phyloP scores from a whole-genome alignment of 2,113 vertebrate genomes.

The Mohoua ochrocephala region DNA sequence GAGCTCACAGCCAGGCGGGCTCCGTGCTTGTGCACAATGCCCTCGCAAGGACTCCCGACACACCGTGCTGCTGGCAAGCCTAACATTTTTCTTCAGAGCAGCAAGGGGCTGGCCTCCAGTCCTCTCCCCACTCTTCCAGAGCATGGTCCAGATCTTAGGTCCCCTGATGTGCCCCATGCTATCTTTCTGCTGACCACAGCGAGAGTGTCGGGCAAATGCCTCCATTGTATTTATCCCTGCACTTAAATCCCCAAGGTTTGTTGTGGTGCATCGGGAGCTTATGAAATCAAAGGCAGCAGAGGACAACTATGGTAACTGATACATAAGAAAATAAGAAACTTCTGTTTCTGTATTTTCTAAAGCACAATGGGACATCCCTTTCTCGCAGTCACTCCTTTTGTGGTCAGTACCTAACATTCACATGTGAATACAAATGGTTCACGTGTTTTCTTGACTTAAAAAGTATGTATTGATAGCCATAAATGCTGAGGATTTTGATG shows the following conservation, averaged over 20 bases:
- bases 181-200: not conserved
- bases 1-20: fast-evolving
- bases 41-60: not conserved
- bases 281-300: not conserved
- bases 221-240: not conserved
- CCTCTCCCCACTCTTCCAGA: not conserved
- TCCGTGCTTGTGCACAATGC: not conserved
- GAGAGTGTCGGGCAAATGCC: not conserved
- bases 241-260: not conserved
- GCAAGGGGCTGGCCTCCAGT: not conserved
- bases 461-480: not conserved
- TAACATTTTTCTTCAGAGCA: not conserved
- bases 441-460: not conserved
- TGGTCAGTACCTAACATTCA: not conserved
- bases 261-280: not conserved
- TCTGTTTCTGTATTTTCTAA: not conserved
- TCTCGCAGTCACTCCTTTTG: not conserved
- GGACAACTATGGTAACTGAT: not conserved
- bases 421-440: not conserved
- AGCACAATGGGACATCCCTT: not conserved
- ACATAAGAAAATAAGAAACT: not conserved
- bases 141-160: not conserved
- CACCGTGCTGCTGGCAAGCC: not conserved
- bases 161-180: not conserved
- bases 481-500: not conserved